Percentiles rank a stretch among this genome's conserved stretches.
Evolutionary conservation across 2,113 vertebrate genomes (phyloP).

Genomic region (crab-eating macaque (Macaca fascicularis)): DNA sequence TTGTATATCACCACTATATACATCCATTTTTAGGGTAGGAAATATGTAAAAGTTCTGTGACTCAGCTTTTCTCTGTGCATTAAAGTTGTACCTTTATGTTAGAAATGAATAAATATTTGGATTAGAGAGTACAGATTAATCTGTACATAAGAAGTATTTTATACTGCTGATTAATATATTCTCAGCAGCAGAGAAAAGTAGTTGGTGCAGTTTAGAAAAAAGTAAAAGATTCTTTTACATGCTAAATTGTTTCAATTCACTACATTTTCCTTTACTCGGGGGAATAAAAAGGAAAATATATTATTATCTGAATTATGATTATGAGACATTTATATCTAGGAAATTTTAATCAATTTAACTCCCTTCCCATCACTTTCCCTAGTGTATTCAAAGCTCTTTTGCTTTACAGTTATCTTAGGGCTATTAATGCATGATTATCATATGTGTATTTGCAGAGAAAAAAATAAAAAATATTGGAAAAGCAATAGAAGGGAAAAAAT

Average conservation of each 20-base stretch:
- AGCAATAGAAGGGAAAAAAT: not conserved
- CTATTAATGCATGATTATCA: not conserved
- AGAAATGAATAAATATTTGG: not conserved
- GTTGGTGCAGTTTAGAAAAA: not conserved
- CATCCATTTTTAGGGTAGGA: not conserved
- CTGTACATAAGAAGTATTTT: not conserved
- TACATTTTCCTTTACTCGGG: not conserved
- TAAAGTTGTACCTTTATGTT: not conserved
- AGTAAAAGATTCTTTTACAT: conserved; percentile 15
- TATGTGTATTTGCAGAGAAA: not conserved
- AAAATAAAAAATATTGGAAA: not conserved
- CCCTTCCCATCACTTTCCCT: not conserved
- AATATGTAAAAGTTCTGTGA: not conserved
- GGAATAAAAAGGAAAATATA: not conserved
- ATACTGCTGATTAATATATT: not conserved
- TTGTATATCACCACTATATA: not conserved
- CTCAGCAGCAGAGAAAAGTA: not conserved
- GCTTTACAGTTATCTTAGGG: not conserved
- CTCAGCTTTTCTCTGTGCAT: not conserved
- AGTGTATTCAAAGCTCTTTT: not conserved
- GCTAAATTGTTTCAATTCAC: not conserved
- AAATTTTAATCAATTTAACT: not conserved
- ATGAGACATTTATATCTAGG: not conserved
- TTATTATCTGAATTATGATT: not conserved
- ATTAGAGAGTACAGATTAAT: not conserved